These are phyloP conservation scores for Pollimyrus isidori DNA, from an alignment of 2,113 vertebrate species.

Conservation along the genomic window DNA sequence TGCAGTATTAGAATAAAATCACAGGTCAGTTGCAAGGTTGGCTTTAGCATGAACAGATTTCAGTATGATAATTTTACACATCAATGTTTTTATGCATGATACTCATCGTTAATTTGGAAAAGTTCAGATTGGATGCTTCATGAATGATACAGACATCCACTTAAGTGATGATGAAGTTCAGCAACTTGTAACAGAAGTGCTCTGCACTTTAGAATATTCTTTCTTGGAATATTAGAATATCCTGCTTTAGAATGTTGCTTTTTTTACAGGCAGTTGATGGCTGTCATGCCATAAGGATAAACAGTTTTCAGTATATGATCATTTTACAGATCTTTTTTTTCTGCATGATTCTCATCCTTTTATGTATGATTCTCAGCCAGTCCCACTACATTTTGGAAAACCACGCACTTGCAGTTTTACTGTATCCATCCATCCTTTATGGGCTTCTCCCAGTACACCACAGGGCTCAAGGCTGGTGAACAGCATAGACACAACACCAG, in stretches of 20 bases:
- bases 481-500: background rate
- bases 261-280: background rate
- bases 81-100: too few species aligned
- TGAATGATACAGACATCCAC: background rate
- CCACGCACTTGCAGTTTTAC: background rate
- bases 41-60: too few species aligned
- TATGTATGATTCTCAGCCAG: too few species aligned
- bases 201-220: background rate
- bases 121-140: background rate
- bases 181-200: background rate
- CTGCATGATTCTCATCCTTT: too few species aligned
- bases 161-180: background rate
- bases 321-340: too few species aligned
- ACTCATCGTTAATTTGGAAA: too few species aligned
- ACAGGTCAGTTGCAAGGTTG: too few species aligned
- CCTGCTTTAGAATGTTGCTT: background rate
- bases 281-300: background rate
- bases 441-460: background rate
- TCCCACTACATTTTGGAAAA: too few species aligned
- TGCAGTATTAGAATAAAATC: too few species aligned
- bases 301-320: background rate
- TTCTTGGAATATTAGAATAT: background rate
- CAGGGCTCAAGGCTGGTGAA: background rate
- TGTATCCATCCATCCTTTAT: background rate
- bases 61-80: too few species aligned